phyloP scores from a whole-genome alignment of 2,888 invertebrate species.

The Dendrolimus pini region DNA sequence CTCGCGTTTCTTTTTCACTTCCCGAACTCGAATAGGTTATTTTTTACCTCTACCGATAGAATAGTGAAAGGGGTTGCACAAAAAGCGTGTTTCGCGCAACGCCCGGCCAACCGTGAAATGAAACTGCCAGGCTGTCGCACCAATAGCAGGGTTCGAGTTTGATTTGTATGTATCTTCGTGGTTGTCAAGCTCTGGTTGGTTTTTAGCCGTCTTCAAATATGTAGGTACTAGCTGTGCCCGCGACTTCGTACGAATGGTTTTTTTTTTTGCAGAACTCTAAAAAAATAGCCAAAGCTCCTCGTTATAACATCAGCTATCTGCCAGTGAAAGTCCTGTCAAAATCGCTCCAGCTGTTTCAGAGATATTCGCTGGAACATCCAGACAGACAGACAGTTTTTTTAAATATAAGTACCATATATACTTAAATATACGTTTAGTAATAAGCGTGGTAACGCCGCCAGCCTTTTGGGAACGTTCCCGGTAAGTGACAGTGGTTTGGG shows the following conservation, averaged over 20 bases:
- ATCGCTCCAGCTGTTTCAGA: slow-evolving; percentile 54
- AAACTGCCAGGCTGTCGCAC: slow-evolving; percentile 21
- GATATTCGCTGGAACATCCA: slow-evolving; percentile 55
- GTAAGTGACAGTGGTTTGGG: no score
- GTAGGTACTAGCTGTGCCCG: slow-evolving; percentile 3
- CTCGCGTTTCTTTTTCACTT: background rate
- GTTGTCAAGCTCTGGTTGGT: background rate
- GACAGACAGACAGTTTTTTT: no score
- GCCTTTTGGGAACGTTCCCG: no score
- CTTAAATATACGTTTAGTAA: no score
- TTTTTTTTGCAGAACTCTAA: no score
- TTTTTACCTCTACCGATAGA: slow-evolving; percentile 17
- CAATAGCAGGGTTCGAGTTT: background rate
- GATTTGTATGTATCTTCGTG: background rate
- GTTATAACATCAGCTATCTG: no score
- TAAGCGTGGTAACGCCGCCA: no score
- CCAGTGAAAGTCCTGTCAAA: no score
- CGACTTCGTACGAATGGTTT: no score
- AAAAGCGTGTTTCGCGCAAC: slow-evolving; percentile 32
- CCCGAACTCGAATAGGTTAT: background rate
- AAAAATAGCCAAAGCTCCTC: no score
- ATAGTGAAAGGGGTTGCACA: slow-evolving; percentile 22
- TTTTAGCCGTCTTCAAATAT: no score
- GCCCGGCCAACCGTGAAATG: slow-evolving; percentile 35
- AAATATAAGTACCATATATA: no score